Evolutionary conservation across 2,888 invertebrate genomes (phyloP).

Genomic region (Sarcophaga subvicina): DNA sequence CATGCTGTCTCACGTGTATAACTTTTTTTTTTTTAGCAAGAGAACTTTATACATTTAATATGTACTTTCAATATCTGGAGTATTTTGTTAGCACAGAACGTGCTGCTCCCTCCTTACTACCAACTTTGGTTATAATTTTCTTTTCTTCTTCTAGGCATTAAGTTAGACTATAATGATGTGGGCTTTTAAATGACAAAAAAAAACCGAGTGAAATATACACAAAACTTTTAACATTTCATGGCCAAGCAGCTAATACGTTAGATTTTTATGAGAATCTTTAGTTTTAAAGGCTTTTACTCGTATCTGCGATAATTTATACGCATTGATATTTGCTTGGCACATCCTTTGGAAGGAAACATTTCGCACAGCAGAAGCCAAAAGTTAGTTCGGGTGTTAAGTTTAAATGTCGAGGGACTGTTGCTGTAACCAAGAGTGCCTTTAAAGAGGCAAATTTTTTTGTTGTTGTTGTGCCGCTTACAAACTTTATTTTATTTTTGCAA

Average conservation of each 20-base stretch:
- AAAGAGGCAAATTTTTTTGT: slow-evolving; percentile 37
- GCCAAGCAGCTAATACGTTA: slow-evolving; percentile 38
- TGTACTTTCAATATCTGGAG: no score
- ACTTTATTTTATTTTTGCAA: slow-evolving; percentile 11
- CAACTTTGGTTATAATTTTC: background rate
- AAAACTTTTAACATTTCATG: slow-evolving; percentile 36
- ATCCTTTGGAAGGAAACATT: background rate
- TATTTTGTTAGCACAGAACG: background rate
- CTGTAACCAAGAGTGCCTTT: slow-evolving; percentile 31
- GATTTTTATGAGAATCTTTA: background rate
- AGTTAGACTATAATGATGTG: slow-evolving; percentile 31
- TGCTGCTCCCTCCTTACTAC: background rate
- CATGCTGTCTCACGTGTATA: no score
- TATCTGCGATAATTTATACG: slow-evolving; percentile 5
- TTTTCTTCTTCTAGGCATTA: slow-evolving; percentile 29
- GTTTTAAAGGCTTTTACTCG: background rate
- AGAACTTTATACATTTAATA: no score
- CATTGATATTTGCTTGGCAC: slow-evolving; percentile 20
- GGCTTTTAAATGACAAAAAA: slow-evolving; percentile 23
- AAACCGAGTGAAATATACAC: background rate
- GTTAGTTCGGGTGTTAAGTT: slow-evolving; percentile 47
- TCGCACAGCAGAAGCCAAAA: slow-evolving; percentile 35
- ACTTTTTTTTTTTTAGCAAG: no score
- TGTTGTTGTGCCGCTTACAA: slow-evolving; percentile 29
- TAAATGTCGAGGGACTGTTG: slow-evolving; percentile 60